Evolutionary conservation across 1,140 invertebrate species (phyloP).

Genomic region (Drosophila nannoptera): DNA sequence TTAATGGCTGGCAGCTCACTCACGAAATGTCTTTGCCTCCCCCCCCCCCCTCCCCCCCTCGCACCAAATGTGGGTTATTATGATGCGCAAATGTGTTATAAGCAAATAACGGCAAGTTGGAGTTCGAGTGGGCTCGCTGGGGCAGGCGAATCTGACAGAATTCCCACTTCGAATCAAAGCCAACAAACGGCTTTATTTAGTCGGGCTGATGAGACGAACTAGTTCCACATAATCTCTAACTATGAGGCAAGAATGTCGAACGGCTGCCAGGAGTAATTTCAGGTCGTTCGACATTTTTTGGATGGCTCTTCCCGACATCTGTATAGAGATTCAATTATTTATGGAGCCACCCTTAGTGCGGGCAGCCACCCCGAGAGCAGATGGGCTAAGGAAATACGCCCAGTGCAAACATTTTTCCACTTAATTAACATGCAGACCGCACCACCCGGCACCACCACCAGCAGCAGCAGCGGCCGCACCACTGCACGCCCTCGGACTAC

Average conservation of each 20-base stretch:
- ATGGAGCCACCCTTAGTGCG: constrained; percentile 13
- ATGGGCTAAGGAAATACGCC: constrained; percentile 3
- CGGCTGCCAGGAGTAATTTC: too few relatives aligned
- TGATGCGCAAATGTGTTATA: constrained; percentile 68
- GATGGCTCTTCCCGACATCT: too few relatives aligned
- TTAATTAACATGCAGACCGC: constrained; percentile 67
- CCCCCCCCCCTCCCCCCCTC: neutral
- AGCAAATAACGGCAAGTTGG: constrained; percentile 20
- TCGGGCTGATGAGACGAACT: too few relatives aligned
- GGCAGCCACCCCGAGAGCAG: constrained; percentile 19
- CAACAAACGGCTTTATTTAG: too few relatives aligned
- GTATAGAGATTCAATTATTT: neutral
- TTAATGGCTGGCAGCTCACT: constrained; percentile 58
- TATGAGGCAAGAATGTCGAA: too few relatives aligned
- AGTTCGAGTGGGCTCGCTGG: too few relatives aligned
- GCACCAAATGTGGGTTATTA: constrained; percentile 65
- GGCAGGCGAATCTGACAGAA: too few relatives aligned
- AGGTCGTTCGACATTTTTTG: neutral
- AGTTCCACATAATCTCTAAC: too few relatives aligned
- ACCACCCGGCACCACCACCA: constrained; percentile 19
- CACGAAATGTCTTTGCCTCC: constrained; percentile 46
- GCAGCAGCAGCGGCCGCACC: neutral
- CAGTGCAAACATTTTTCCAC: constrained; percentile 54
- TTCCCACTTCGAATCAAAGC: too few relatives aligned
- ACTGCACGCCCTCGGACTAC: neutral